Conservation (phyloP, 2,113 vertebrate species). For the Callopanchax toddi region DNA sequence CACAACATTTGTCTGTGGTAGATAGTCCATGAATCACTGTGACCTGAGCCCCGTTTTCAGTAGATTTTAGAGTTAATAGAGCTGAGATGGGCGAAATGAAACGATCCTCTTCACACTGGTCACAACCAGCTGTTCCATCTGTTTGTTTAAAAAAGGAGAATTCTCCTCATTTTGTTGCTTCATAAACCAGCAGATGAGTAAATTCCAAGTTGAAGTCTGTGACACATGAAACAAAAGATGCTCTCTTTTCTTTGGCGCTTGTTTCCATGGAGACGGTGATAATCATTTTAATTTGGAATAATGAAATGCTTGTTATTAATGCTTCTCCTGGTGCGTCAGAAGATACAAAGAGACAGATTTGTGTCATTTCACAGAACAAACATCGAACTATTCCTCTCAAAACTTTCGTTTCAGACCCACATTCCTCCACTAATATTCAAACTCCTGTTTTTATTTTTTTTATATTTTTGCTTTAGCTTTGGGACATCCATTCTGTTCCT, state of each 20-base stretch:
- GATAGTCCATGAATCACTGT: not conserved
- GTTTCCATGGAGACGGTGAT: constrained; percentile 52
- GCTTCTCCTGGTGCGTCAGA: not conserved
- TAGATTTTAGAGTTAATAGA: not conserved
- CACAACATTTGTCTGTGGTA: not conserved
- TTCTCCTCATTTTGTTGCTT: not conserved
- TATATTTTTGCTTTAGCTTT: not conserved
- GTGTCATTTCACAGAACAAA: too few relatives aligned
- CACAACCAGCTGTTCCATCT: not conserved
- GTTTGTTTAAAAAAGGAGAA: not conserved
- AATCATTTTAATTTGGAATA: constrained; percentile 24
- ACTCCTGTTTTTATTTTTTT: not conserved
- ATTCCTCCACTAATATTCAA: not conserved
- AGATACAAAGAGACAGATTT: not conserved
- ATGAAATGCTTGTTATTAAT: not conserved
- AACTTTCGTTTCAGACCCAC: too few relatives aligned
- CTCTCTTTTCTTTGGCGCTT: constrained; percentile 25
- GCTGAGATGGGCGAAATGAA: not conserved
- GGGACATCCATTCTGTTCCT: not conserved
- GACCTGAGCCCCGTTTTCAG: not conserved
- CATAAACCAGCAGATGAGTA: not conserved
- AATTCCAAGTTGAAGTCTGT: constrained; percentile 1
- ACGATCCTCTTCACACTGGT: not conserved
- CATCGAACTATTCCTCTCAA: too few relatives aligned
- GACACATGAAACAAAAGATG: constrained; percentile 18